Evolutionary conservation across 2,888 invertebrate species (phyloP).

Genomic region (Amphimallon solstitiale): DNA sequence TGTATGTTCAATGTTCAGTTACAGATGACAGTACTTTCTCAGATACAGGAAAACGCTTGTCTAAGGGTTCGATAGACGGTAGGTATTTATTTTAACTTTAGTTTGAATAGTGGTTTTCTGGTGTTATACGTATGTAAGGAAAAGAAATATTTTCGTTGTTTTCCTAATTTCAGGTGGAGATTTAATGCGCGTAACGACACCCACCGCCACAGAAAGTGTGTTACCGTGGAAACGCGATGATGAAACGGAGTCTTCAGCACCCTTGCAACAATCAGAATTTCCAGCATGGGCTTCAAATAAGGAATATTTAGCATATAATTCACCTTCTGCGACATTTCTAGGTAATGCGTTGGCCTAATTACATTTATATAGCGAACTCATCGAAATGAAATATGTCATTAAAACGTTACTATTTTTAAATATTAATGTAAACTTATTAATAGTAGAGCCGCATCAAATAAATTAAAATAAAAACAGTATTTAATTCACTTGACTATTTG

Average conservation of each 20-base stretch:
- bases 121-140: neutral
- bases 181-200: conserved; percentile 81
- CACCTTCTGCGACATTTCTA: conserved; percentile 90
- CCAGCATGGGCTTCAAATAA: conserved; percentile 96
- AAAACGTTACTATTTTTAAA: too few relatives aligned
- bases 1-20: conserved; percentile 57
- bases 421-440: too few relatives aligned
- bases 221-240: conserved; percentile 92
- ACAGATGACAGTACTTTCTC: conserved; percentile 64
- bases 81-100: conserved; percentile 49
- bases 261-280: conserved; percentile 80
- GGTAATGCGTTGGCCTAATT: too few relatives aligned
- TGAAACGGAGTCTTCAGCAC: conserved; percentile 74
- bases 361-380: too few relatives aligned
- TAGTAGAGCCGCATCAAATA: too few relatives aligned
- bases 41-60: conserved; percentile 62
- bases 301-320: conserved; percentile 91
- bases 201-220: conserved; percentile 89
- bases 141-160: neutral
- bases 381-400: too few relatives aligned
- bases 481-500: too few relatives aligned
- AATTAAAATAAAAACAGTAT: too few relatives aligned
- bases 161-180: conserved; percentile 66
- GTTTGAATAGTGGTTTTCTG: neutral
- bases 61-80: conserved; percentile 64